Conservation (phyloP, 2,797 vertebrate species). For the Loriculus beryllinus region DNA sequence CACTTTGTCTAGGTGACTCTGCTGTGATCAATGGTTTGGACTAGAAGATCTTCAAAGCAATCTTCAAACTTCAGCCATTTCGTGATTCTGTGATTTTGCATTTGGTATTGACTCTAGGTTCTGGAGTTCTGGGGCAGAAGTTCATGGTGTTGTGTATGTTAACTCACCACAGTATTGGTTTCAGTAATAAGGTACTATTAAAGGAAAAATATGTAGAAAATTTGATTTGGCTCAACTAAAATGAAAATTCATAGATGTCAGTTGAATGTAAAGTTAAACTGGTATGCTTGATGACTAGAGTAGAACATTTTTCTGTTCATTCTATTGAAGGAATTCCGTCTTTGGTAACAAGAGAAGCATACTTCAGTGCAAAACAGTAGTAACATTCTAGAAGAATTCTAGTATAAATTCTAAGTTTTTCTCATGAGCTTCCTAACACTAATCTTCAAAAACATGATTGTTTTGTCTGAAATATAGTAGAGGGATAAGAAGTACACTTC, state of each 20-base stretch:
- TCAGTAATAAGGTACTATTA: neutral
- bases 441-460: neutral
- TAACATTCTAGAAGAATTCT: neutral
- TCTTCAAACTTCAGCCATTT: neutral
- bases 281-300: neutral
- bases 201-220: neutral
- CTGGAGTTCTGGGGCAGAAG: neutral
- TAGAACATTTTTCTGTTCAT: neutral
- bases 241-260: neutral
- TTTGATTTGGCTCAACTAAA: neutral
- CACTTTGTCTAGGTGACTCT: neutral
- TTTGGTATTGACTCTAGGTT: neutral
- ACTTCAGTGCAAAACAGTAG: neutral
- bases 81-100: neutral
- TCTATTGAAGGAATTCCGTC: neutral
- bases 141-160: neutral
- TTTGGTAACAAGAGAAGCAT: neutral
- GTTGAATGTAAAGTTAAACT: neutral
- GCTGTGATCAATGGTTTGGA: neutral
- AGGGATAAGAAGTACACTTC: neutral
- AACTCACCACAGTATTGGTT: neutral
- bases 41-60: neutral
- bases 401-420: neutral
- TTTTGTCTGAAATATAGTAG: neutral
- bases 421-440: neutral